phyloP scores from a whole-genome alignment of 2,113 vertebrate species.

The Melanocharis versteri region DNA sequence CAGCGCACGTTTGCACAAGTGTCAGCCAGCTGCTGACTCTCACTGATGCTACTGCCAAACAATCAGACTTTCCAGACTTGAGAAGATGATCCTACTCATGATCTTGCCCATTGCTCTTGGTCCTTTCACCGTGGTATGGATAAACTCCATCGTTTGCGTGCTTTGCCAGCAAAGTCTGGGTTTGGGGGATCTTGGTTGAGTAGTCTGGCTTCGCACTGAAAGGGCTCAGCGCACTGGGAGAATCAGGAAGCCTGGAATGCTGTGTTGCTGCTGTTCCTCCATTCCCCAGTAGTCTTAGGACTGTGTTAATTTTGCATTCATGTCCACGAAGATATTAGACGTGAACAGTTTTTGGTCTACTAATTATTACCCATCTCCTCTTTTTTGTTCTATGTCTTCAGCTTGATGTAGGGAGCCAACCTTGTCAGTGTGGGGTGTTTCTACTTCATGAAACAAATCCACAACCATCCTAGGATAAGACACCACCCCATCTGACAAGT shows the following conservation, averaged over 20 bases:
- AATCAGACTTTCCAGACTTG: not conserved
- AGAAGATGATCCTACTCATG: not conserved
- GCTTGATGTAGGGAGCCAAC: not conserved
- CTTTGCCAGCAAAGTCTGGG: not conserved
- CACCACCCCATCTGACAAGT: not conserved
- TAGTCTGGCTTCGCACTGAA: not conserved
- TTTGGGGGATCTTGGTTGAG: not conserved
- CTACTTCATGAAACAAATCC: not conserved
- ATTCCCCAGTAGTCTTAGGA: not conserved
- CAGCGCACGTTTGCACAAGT: not conserved
- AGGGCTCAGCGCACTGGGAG: not conserved
- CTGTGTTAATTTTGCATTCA: not conserved
- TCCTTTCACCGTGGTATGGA: not conserved
- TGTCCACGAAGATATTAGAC: not conserved
- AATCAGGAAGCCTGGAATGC: not conserved
- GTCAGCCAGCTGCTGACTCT: not conserved
- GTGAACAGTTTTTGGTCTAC: not conserved
- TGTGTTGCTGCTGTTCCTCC: not conserved
- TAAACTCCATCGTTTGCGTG: not conserved
- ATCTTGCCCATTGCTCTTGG: not conserved
- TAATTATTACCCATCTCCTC: not conserved
- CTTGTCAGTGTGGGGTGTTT: not conserved
- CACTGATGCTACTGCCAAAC: not conserved
- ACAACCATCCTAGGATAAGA: not conserved
- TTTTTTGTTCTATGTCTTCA: not conserved